Base-by-base conservation (phyloP, 2,113 vertebrate genomes). In the Neotragus pygmaeus region DNA sequence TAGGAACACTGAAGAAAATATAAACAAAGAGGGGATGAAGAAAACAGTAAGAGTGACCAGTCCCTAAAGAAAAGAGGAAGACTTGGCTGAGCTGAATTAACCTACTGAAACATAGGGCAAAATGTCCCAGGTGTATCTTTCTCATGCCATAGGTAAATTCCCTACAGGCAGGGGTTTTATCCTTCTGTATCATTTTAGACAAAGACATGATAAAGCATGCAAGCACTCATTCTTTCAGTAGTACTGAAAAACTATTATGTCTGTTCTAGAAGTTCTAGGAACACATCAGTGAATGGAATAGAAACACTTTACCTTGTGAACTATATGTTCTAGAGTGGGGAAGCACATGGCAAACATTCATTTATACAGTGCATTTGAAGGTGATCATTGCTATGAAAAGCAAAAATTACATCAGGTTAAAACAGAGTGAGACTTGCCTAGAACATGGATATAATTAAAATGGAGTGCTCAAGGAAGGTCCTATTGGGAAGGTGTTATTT, bases 151-250 rank as follows among this genome's bases (percentile, higher is more conserved):
- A 15, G 6, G 8, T 5, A 6, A 43, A 23, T 23, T 30, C 6
- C 39, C 43, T n/a, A 39, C 19, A 19, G 33, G 6, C 47, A 33
- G 36, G 7, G 12, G 0, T 53, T 64, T 28, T 87, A 25, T 62
- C 28, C 49, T 28, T 51, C 1, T 19, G 9, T 3, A 53, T 39
- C 43, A 2, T 17, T 5, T n/a, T 0, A 27, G 36, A 53, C 77
- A 9, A 7, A 28, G 36, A 4, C 30, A 28, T 25, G 47, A 1
- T 21, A 12, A 9, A 13, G 11, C 17, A 3, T 6, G 3, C 25
- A 33, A 5, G 17, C 12, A 3, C 45, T 33, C 36, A 10, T 60
- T 19, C 73, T 21, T 36, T n/a, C 30, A 62, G 39, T 8, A 49
- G 80, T 2, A 8, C 19, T 70, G 55, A 88, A 70, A 23, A 11